phyloP scores from a whole-genome alignment of 2,888 invertebrate species.

The Scaeva pyrastri region DNA sequence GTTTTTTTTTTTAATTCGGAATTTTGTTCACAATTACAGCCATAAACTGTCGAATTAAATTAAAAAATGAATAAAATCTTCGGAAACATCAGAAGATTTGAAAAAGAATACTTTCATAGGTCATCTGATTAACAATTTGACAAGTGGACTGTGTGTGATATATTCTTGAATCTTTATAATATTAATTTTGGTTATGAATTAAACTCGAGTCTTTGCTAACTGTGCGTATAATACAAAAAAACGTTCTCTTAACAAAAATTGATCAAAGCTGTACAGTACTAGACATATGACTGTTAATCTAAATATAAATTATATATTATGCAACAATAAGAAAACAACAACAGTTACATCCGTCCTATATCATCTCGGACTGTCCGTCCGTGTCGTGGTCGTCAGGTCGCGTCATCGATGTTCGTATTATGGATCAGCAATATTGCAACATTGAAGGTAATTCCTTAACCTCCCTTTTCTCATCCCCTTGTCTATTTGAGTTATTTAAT shows the following conservation, averaged over 20 bases:
- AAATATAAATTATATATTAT: background rate
- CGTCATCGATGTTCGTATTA: conserved; percentile 3
- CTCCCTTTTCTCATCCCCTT: conserved; percentile 8
- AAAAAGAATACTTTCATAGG: no score
- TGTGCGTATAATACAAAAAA: no score
- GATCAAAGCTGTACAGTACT: conserved; percentile 20
- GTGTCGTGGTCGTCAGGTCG: background rate
- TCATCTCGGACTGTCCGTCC: conserved; percentile 25
- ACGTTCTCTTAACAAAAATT: conserved; percentile 27
- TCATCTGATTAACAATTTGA: no score
- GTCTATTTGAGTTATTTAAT: conserved; percentile 48
- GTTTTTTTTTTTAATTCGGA: no score
- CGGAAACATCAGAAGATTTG: no score
- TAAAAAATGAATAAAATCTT: no score
- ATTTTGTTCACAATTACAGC: no score
- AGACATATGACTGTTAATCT: background rate
- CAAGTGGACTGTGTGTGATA: no score
- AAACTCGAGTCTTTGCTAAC: no score
- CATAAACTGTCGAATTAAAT: no score
- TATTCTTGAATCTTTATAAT: no score
- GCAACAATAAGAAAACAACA: conserved; percentile 35
- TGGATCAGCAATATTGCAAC: conserved; percentile 32
- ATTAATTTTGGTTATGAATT: no score
- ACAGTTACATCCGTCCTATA: conserved; percentile 46
- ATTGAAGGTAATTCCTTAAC: conserved; percentile 46